Percentiles rank a stretch among this genome's conserved stretches.
Conservation (phyloP, 2,888 invertebrate genomes). For the Chalcis sispes region DNA sequence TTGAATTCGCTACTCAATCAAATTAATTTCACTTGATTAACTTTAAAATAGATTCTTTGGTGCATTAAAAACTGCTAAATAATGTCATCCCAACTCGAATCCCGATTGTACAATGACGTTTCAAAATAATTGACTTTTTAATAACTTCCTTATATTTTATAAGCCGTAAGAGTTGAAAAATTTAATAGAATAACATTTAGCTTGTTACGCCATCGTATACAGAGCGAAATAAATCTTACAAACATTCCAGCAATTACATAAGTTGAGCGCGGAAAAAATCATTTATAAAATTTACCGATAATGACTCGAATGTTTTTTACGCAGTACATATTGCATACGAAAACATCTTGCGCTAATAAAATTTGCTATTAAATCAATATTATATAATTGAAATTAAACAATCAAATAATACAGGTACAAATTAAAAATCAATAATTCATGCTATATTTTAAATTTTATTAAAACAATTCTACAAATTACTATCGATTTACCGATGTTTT, state of each 20-base stretch:
- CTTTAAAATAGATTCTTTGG: background rate
- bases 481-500: too few species aligned
- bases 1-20: background rate
- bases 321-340: background rate
- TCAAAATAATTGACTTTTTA: slow-evolving; percentile 34
- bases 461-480: too few species aligned
- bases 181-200: slow-evolving; percentile 18
- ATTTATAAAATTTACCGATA: slow-evolving; percentile 17
- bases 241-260: slow-evolving; percentile 29
- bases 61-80: slow-evolving; percentile 16
- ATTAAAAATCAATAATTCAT: too few species aligned
- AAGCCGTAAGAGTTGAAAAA: background rate
- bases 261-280: background rate
- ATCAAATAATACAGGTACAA: too few species aligned
- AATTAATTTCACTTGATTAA: background rate
- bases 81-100: slow-evolving; percentile 15
- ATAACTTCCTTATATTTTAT: slow-evolving; percentile 7
- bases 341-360: too few species aligned
- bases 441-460: too few species aligned
- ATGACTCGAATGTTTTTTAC: slow-evolving; percentile 4
- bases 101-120: slow-evolving; percentile 6
- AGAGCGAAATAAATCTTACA: slow-evolving; percentile 8
- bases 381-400: too few species aligned
- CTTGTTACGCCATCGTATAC: slow-evolving; percentile 8
- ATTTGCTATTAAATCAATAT: too few species aligned